phyloP scores from a whole-genome alignment of 2,113 vertebrate genomes.

The Ophthalmolycus amberensis region DNA sequence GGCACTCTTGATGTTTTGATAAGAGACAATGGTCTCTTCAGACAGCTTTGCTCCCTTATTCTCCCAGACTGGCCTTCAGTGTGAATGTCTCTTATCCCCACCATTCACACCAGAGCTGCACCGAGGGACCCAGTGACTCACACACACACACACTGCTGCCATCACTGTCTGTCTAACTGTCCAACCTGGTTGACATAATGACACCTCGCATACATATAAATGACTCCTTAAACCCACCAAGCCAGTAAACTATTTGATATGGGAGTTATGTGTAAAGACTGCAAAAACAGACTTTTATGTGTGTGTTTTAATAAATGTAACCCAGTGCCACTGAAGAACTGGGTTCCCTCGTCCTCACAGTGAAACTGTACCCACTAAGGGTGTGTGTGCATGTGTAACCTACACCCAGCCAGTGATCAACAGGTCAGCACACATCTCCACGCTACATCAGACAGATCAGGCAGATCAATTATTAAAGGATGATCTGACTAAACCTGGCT shows the following conservation, averaged over 20 bases:
- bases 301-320: slow-evolving; percentile 20
- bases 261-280: slow-evolving; percentile 3
- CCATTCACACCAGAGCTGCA: slow-evolving; percentile 62
- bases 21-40: slow-evolving; percentile 81
- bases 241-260: slow-evolving; percentile 13
- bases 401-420: slow-evolving; percentile 71
- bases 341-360: background rate
- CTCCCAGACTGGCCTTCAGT: slow-evolving; percentile 79
- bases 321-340: background rate
- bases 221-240: slow-evolving; percentile 25
- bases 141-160: slow-evolving; percentile 34
- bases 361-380: slow-evolving; percentile 57
- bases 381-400: slow-evolving; percentile 66
- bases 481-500: slow-evolving; percentile 32
- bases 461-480: slow-evolving; percentile 72
- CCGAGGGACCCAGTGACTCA: slow-evolving; percentile 57
- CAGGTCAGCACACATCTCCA: slow-evolving; percentile 68
- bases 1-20: slow-evolving; percentile 80
- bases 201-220: slow-evolving; percentile 60
- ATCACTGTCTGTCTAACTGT: slow-evolving; percentile 69
- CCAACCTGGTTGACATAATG: slow-evolving; percentile 66
- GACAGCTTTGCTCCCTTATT: slow-evolving; percentile 74
- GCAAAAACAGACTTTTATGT: background rate
- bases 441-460: slow-evolving; percentile 63
- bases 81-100: slow-evolving; percentile 75